These are phyloP conservation scores for Cheilosia soror DNA, from an alignment of 2,888 invertebrate species.

Conservation along the genomic window DNA sequence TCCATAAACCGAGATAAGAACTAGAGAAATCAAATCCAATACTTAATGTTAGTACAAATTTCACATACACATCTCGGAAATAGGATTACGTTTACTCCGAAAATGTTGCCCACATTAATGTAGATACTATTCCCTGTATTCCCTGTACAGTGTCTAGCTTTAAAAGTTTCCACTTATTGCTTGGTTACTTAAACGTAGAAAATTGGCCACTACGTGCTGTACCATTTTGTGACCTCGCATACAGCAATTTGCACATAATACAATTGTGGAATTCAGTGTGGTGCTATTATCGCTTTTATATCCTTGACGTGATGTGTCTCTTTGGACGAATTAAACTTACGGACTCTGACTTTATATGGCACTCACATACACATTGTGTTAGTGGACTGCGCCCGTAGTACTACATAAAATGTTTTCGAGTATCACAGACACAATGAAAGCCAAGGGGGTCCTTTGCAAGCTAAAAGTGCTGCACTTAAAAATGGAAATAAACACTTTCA, in stretches of 20 bases:
- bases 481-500: slow-evolving; percentile 14
- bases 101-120: neutral
- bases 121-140: neutral
- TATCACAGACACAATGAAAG: slow-evolving; percentile 11
- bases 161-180: slow-evolving; percentile 12
- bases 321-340: slow-evolving; percentile 41
- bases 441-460: slow-evolving; percentile 19
- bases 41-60: no score
- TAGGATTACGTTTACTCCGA: neutral
- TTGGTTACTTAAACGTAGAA: neutral
- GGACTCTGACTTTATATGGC: slow-evolving; percentile 31
- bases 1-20: no score
- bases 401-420: slow-evolving; percentile 6
- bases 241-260: slow-evolving; percentile 60
- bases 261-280: slow-evolving; percentile 54
- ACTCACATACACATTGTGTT: neutral
- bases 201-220: slow-evolving; percentile 27
- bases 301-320: slow-evolving; percentile 46
- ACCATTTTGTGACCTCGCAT: slow-evolving; percentile 30
- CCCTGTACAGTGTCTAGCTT: neutral
- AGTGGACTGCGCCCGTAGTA: neutral
- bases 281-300: slow-evolving; percentile 44
- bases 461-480: slow-evolving; percentile 26
- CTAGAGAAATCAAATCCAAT: no score
- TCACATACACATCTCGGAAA: no score